Evolutionary conservation across 2,113 vertebrate species (phyloP).

Genomic region (Arvicanthis niloticus): DNA sequence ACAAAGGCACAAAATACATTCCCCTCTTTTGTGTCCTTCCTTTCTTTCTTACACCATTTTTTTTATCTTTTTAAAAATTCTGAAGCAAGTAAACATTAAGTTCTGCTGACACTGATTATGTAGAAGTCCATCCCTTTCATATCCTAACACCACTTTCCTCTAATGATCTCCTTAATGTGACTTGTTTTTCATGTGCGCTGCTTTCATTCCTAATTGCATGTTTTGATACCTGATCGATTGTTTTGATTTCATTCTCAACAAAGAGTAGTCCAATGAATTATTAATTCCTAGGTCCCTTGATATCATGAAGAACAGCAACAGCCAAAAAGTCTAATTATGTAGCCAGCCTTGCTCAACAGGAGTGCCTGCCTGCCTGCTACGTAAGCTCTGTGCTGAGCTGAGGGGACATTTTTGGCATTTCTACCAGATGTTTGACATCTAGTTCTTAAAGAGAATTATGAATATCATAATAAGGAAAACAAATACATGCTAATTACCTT

Average conservation of each 20-base stretch:
- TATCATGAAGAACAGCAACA: background rate
- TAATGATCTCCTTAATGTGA: slow-evolving; percentile 30
- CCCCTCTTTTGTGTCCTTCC: background rate
- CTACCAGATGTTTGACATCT: background rate
- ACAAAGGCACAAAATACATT: background rate
- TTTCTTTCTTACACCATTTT: background rate
- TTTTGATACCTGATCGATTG: background rate
- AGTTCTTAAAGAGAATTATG: background rate
- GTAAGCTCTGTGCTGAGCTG: background rate
- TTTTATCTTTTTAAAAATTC: background rate
- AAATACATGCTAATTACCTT: slow-evolving; percentile 1
- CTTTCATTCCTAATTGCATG: slow-evolving; percentile 27
- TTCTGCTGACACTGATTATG: background rate
- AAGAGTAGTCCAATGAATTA: slow-evolving; percentile 17
- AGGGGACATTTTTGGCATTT: background rate
- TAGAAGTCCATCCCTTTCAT: background rate
- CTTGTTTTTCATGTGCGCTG: background rate
- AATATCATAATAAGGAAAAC: slow-evolving; percentile 34
- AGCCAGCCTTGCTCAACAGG: background rate
- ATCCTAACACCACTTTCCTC: background rate
- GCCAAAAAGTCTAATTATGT: background rate
- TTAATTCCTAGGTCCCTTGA: background rate
- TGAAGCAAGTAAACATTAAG: background rate
- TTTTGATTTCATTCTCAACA: slow-evolving; percentile 36
- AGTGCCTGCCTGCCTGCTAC: background rate